Evolutionary conservation across 2,888 invertebrate species (phyloP), one percentile per base, ranked within the genome.

Genomic region (Mantis religiosa): DNA sequence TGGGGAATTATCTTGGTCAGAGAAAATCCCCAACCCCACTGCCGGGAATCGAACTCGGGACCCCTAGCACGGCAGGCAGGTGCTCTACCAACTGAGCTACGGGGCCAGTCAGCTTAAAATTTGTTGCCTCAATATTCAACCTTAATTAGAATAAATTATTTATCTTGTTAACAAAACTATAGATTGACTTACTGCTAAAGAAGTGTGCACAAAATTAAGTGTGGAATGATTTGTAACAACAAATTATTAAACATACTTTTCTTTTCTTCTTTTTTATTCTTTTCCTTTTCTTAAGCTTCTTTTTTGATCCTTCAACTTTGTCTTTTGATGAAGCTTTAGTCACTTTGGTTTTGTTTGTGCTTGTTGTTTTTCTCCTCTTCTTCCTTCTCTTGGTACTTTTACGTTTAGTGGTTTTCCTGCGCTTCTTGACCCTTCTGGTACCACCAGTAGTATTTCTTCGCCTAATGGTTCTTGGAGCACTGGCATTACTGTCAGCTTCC

Each of bases 311-410:
- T 86, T 88, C 86, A 84, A 25, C 3, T 41, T 87, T 87, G 81
- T 20, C 28, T 71, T 71, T 81, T 87, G 87, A 86, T 89, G 28
- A 54, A 28, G 71, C 82, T 82, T 84, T 91, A 54, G 82, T 88
- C 41, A 87, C 34, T 54, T 90, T 90, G 89, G 90, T 92, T 89
- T 91, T 91, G 88, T 91, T 89, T 93, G 93, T 88, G 92, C 92
- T 91, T 93, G 93, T 89, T 92, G 93, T 88, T 92, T 92, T 91
- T 12, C 91, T 90, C 89, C 89, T 85, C 82, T 34, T 88, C 28
- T n/a, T 87, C 82, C 86, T 87, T 83, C n/a, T 88, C 71, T 82
- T 41, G 8, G 27, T 27, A n/a, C 83, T 82, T 83, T 87, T 87
- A 8, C 84, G 28, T 20, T 41, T 82, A 41, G 54, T 27, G 20